Evolutionary conservation across 2,888 invertebrate species (phyloP), one percentile per base, ranked within the genome.

Genomic region (Clunio marinus): DNA sequence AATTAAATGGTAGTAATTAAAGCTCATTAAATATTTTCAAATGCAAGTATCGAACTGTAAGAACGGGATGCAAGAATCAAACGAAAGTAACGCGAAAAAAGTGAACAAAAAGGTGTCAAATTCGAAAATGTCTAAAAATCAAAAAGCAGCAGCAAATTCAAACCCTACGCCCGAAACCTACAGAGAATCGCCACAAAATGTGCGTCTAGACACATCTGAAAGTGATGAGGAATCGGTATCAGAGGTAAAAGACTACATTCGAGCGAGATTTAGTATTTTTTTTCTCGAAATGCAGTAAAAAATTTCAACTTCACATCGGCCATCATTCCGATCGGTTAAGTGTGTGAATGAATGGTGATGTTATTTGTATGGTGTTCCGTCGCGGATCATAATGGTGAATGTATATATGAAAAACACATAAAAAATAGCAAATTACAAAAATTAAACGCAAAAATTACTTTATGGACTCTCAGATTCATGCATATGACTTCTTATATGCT

Each of bases 141-240:
- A 51, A 24, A 66, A 66, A 55, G 66, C 46, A 51, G 37, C 63
- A 28, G 35, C 41, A 13, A 37, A 20, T 24, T 32, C 32, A 17
- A 41, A 10, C 10, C 20, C 22, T 15, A 17, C 32, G 37, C 60
- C 37, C 28, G 45, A 66, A 15, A 66, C 46, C 46, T 55, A 20
- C 55, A 51, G 55, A 46, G 55, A 55, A 22, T 62, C 62, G 17
- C 66, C 32, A 51, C 66, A 66, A 35, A 66, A 66, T 55, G 66
- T 66, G 2, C 66, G 66, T 55, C 13, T 66, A 45, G 93, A 93
- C 84, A 88, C 93, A 80, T 94, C 94, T 77, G 94, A 93, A 84
- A 94, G 93, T 81, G 95, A 95, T 81, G 94, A 94, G 82, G 95
- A 94, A 81, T 94, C 94, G 82, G 92, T 92, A 80, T 94, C 93